Base-by-base conservation (phyloP, 2,113 vertebrate genomes). In the Ammodramus savannarum region DNA sequence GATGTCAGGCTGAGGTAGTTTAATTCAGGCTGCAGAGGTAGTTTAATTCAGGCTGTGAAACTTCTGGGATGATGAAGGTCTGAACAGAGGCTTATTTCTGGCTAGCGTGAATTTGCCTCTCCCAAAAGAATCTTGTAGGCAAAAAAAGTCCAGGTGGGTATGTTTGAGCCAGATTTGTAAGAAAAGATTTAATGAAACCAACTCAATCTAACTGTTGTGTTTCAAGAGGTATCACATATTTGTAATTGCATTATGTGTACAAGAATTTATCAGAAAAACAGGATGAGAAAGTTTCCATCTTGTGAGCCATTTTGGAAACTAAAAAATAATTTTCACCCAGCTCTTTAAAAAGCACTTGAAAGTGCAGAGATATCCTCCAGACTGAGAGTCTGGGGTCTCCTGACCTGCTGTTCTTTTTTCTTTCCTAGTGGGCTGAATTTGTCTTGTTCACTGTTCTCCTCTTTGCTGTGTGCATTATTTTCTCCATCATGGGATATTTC, bases 371-470 rank as follows among this genome's bases (percentile, higher is more conserved):
- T 90, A 41, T 43, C 12, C 34, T 88, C 57, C 17, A 2, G 54
- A 74, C 25, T 74, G 57, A 62, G 58, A 61, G 54, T 77, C 48
- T 61, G n/a, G 49, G 34, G 34, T 90, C 32, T 32, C 66, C 94
- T 97, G 82, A 95, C 89, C 31, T 84, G 39, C 75, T 94, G 57
- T 96, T 97, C 55, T 86, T 89, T 79, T 86, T 96, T 82, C 78
- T 97, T 91, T 89, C 93, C n/a, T 98, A 99, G 99, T 99, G 99
- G 99, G 98, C 96, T 23, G 99, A 99, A 98, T 99, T 99, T 92
- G 54, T 99, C 96, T 98, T 99, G 87, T 99, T 99, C 82, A 98
- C 98, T 72, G 94, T 94, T 49, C 98, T 99, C 62, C 98, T 99
- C 96, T 72, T 99, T 84, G 98, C 95, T 11, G 98, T 99, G 94